Percentiles rank a stretch among this genome's conserved stretches.
Conservation (phyloP, 2,113 vertebrate species). For the Dasyornis broadbenti region DNA sequence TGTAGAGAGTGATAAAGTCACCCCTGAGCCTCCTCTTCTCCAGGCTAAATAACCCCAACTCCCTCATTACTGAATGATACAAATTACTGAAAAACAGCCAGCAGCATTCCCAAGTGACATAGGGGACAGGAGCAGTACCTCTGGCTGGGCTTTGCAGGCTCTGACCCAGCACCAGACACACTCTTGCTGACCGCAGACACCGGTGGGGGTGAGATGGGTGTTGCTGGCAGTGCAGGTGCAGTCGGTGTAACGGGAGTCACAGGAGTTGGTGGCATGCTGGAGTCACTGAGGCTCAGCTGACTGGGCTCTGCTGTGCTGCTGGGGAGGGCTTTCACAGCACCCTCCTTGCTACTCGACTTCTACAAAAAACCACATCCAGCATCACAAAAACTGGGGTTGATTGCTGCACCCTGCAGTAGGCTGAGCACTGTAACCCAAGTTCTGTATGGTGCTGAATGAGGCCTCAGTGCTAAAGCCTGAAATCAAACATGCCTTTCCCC, state of each 20-base stretch:
- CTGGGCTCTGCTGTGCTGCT: slow-evolving; percentile 72
- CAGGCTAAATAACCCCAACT: neutral
- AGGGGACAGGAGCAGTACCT: slow-evolving; percentile 64
- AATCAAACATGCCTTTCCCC: neutral
- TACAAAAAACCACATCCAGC: slow-evolving; percentile 31
- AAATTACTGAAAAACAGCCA: neutral
- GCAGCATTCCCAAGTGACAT: neutral
- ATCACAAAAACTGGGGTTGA: neutral
- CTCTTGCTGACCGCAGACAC: slow-evolving; percentile 76
- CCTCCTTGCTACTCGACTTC: slow-evolving; percentile 89
- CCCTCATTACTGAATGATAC: neutral
- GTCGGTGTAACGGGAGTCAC: slow-evolving; percentile 79
- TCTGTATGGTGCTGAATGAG: neutral
- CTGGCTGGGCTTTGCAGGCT: slow-evolving; percentile 82
- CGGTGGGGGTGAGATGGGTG: slow-evolving; percentile 84
- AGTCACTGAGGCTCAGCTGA: slow-evolving; percentile 77
- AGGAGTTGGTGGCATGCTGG: slow-evolving; percentile 76
- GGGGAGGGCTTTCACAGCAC: slow-evolving; percentile 69
- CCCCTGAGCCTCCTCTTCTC: neutral
- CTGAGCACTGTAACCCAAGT: neutral
- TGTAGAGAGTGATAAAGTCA: neutral
- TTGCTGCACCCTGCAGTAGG: neutral
- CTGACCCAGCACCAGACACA: slow-evolving; percentile 60
- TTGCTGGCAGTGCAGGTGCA: slow-evolving; percentile 71
- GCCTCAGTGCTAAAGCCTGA: neutral